phyloP scores from a whole-genome alignment of 2,113 vertebrate species.

The Serinus canaria region DNA sequence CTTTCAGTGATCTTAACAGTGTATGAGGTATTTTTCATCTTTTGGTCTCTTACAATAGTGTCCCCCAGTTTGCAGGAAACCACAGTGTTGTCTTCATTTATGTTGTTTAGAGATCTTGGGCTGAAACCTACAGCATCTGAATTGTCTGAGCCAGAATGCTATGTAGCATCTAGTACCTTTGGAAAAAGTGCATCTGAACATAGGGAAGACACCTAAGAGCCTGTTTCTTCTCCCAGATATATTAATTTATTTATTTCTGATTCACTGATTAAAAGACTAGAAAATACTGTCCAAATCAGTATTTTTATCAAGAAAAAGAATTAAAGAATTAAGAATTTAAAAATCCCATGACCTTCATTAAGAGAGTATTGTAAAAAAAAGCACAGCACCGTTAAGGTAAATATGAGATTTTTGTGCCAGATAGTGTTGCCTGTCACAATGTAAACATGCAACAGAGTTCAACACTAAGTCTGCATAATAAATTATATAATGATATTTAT shows the following conservation, averaged over 20 bases:
- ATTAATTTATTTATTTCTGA: background rate
- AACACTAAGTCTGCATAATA: background rate
- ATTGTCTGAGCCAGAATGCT: background rate
- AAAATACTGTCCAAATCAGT: background rate
- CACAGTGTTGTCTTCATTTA: fast-evolving
- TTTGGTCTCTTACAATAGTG: background rate
- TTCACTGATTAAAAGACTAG: background rate
- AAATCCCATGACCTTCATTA: background rate
- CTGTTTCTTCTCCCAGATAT: background rate
- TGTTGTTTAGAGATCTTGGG: background rate
- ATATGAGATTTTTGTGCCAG: background rate
- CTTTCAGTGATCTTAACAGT: background rate
- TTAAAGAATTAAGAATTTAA: background rate
- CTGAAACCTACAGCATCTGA: background rate
- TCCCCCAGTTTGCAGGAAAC: background rate
- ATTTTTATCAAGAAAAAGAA: background rate
- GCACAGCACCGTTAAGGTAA: background rate
- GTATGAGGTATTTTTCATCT: background rate
- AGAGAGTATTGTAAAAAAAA: background rate
- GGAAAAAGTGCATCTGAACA: background rate
- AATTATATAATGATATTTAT: background rate
- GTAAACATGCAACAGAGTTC: background rate
- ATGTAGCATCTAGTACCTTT: background rate
- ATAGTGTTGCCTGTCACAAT: background rate
- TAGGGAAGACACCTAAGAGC: background rate